Evolutionary conservation across 2,888 invertebrate species (phyloP).

Genomic region (Gerris lacustris): DNA sequence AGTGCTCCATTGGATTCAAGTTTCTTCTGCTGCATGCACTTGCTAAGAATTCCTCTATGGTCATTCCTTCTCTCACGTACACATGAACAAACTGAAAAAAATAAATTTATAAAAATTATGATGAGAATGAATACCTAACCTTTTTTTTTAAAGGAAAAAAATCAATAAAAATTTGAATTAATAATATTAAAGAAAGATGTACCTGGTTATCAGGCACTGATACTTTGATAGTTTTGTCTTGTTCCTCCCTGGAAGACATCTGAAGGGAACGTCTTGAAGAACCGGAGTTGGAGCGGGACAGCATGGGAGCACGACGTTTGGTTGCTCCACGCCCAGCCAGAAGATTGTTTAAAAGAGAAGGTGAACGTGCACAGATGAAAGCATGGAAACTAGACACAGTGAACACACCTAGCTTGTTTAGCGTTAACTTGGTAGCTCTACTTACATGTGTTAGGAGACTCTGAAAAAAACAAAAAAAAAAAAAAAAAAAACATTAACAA

Average conservation of each 20-base stretch:
- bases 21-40: slow-evolving; percentile 84
- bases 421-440: slow-evolving; percentile 82
- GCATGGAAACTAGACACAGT: slow-evolving; percentile 97
- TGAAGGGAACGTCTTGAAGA: slow-evolving; percentile 78
- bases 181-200: too few species aligned
- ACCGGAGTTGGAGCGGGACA: slow-evolving; percentile 78
- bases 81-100: slow-evolving; percentile 55
- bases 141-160: too few species aligned
- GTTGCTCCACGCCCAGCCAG: slow-evolving; percentile 83
- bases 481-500: too few species aligned
- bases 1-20: slow-evolving; percentile 88
- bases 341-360: slow-evolving; percentile 80
- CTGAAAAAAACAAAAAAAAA: slow-evolving; percentile 58
- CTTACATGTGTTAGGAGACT: slow-evolving; percentile 90
- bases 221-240: slow-evolving; percentile 79
- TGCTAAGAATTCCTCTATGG: slow-evolving; percentile 88
- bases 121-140: too few species aligned
- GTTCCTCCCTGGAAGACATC: slow-evolving; percentile 74
- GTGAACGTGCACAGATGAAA: slow-evolving; percentile 90
- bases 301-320: slow-evolving; percentile 75
- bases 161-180: too few species aligned
- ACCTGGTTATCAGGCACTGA: slow-evolving; percentile 70
- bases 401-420: slow-evolving; percentile 92
- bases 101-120: too few species aligned
- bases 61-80: slow-evolving; percentile 80